A percentile compares a stretch with the other conserved stretches of the same genome.
Evolutionary conservation across 2,113 vertebrate genomes (phyloP).

Genomic region (Cryptomyrus ogoouensis): DNA sequence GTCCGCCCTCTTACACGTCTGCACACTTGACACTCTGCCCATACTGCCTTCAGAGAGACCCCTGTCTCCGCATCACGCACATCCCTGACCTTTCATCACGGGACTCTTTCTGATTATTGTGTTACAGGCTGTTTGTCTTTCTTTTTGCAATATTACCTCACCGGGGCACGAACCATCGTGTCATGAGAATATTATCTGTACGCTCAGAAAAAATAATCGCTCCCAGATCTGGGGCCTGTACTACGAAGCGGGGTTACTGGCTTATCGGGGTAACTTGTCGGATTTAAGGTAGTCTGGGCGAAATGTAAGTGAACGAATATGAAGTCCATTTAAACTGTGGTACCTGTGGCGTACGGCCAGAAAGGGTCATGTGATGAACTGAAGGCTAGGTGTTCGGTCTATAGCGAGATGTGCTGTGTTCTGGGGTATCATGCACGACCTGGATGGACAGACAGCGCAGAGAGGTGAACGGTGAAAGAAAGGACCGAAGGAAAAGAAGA

Average conservation of each 20-base stretch:
- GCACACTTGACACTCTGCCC: not conserved
- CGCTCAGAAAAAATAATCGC: not conserved
- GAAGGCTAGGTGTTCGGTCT: too few species aligned
- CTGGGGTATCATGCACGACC: not conserved
- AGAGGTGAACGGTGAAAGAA: not conserved
- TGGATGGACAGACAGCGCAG: not conserved
- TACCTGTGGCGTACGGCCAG: not conserved
- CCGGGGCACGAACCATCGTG: too few species aligned
- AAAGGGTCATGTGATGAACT: not conserved
- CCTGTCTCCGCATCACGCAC: not conserved
- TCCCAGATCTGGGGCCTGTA: not conserved
- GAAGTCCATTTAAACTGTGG: too few species aligned
- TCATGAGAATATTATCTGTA: not conserved
- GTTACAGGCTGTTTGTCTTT: not conserved
- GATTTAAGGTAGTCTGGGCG: too few species aligned
- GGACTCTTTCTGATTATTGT: not conserved
- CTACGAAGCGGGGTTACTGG: too few species aligned
- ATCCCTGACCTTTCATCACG: not conserved
- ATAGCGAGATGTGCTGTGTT: not conserved
- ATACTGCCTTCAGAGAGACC: not conserved
- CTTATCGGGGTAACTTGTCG: too few species aligned
- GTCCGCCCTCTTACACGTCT: not conserved
- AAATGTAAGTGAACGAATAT: too few species aligned
- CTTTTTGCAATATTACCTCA: not conserved
- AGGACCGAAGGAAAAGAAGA: not conserved